phyloP scores from a whole-genome alignment of 1,140 invertebrate genomes.

The Aricia agestis region DNA sequence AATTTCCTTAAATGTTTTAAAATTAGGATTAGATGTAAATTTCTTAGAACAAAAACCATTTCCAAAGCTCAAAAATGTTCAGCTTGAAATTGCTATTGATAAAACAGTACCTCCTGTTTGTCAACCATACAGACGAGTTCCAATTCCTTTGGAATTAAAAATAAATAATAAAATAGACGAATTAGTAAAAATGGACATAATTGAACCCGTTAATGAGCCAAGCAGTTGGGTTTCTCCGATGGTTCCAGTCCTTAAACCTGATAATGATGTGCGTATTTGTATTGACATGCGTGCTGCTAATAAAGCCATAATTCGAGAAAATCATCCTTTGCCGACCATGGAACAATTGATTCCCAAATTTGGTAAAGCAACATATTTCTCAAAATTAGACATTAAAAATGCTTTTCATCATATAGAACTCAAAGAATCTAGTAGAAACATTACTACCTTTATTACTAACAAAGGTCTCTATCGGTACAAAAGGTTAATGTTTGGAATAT shows the following conservation, averaged over 20 bases:
- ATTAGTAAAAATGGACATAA: conserved; percentile 38
- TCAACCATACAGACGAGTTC: conserved; percentile 43
- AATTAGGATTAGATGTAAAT: conserved; percentile 9
- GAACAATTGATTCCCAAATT: conserved; percentile 41
- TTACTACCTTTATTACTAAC: conserved; percentile 53
- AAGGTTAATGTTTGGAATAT: conserved; percentile 43
- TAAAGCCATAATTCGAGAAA: conserved; percentile 49
- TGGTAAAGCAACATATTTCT: conserved; percentile 28
- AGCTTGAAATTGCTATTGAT: conserved; percentile 35
- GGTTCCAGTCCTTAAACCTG: conserved; percentile 41
- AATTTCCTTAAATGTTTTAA: conserved; percentile 7
- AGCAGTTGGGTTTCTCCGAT: conserved; percentile 55
- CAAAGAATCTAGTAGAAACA: conserved; percentile 36
- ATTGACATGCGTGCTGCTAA: conserved; percentile 54
- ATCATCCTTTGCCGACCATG: conserved; percentile 53
- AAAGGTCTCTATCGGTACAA: conserved; percentile 52
- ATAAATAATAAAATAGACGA: conserved; percentile 37
- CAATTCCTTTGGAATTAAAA: conserved; percentile 35
- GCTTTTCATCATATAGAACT: conserved; percentile 45
- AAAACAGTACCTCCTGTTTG: conserved; percentile 35
- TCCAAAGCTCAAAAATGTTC: conserved; percentile 14
- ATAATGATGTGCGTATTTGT: conserved; percentile 50
- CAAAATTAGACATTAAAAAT: conserved; percentile 38
- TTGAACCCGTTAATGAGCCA: conserved; percentile 43
- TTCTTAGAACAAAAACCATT: neutral